phyloP scores from a whole-genome alignment of 2,113 vertebrate species.

The Microtus ochrogaster region DNA sequence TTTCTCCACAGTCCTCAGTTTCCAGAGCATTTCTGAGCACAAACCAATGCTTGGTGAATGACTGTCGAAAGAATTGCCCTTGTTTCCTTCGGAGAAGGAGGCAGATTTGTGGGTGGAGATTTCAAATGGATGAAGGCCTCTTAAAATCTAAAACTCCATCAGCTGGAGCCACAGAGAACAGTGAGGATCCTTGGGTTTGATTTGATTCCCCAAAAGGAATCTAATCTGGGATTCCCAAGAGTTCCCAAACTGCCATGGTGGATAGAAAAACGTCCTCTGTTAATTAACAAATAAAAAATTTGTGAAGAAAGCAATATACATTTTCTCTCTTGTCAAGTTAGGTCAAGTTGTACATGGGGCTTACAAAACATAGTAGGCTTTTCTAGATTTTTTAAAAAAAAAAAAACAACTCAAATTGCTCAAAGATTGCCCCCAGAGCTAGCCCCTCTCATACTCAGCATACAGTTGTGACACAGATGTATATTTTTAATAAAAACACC shows the following conservation, averaged over 20 bases:
- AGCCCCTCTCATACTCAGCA: neutral
- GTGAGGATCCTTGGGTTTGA: slow-evolving; percentile 16
- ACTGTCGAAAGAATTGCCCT: neutral
- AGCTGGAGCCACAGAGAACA: neutral
- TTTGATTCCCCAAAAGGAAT: neutral
- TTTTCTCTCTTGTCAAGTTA: slow-evolving; percentile 13
- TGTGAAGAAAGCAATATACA: neutral
- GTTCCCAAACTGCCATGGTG: neutral
- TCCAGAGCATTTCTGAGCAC: neutral
- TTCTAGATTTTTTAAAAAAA: neutral
- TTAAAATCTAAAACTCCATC: slow-evolving; percentile 31
- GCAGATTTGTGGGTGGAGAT: neutral
- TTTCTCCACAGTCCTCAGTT: neutral
- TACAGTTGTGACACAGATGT: neutral
- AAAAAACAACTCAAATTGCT: neutral
- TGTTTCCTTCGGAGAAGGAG: neutral
- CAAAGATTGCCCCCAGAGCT: neutral
- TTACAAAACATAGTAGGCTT: slow-evolving; percentile 22
- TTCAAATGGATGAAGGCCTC: neutral
- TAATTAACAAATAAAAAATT: neutral
- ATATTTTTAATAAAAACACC: slow-evolving; percentile 41
- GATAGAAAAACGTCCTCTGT: neutral
- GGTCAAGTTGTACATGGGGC: neutral
- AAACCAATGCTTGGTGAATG: neutral
- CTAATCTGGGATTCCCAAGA: neutral